Conservation (phyloP, 1,140 invertebrate genomes). For the Drosophila subpulchrella region DNA sequence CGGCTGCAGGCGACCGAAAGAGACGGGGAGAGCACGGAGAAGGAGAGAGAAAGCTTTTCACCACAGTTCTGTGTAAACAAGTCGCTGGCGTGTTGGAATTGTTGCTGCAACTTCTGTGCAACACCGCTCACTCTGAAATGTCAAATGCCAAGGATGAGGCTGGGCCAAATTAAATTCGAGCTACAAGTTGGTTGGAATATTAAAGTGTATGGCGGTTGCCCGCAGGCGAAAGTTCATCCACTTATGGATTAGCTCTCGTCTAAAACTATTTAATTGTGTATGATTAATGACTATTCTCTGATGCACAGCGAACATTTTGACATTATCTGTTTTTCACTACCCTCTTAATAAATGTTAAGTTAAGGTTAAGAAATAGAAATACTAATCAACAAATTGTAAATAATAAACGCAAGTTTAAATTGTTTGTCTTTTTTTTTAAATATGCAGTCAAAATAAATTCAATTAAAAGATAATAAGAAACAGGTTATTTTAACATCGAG, state of each 20-base stretch:
- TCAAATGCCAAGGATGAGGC: constrained; percentile 72
- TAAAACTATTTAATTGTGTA: background rate
- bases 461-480: no score
- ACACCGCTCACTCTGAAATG: constrained; percentile 49
- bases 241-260: constrained; percentile 1
- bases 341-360: no score
- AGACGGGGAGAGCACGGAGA: constrained; percentile 14
- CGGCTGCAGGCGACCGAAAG: constrained; percentile 4
- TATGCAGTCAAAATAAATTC: no score
- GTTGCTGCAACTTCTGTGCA: constrained; percentile 29
- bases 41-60: constrained; percentile 61
- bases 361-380: no score
- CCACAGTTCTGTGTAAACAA: constrained; percentile 68
- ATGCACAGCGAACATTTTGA: no score
- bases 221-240: constrained; percentile 1
- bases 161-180: constrained; percentile 15
- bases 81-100: constrained; percentile 24
- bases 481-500: no score
- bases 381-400: no score
- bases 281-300: background rate
- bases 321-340: no score
- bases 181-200: constrained; percentile 30
- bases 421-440: no score
- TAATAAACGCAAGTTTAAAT: no score
- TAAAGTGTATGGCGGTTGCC: constrained; percentile 10